These are phyloP conservation scores for Peromyscus eremicus DNA, from an alignment of 2,797 vertebrate species.

Conservation along the genomic window DNA sequence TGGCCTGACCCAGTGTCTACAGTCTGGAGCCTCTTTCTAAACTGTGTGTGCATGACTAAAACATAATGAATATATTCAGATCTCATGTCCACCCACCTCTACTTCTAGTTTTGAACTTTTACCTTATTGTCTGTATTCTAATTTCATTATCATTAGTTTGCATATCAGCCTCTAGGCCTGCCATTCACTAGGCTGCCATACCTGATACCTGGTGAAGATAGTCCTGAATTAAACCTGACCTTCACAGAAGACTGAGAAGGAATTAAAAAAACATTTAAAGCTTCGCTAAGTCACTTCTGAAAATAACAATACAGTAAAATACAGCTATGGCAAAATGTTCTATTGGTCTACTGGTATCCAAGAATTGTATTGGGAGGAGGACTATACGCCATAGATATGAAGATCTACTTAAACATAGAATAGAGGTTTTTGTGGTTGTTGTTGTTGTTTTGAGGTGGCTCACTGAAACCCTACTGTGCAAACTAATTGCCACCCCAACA, in stretches of 20 bases:
- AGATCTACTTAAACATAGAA: not conserved
- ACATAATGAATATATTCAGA: not conserved
- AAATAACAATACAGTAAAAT: not conserved
- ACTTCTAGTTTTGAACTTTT: not conserved
- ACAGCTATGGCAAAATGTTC: not conserved
- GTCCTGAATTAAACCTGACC: not conserved
- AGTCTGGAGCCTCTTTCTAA: not conserved
- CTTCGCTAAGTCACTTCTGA: not conserved
- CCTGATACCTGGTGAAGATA: not conserved
- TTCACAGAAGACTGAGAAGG: not conserved
- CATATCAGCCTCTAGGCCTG: not conserved
- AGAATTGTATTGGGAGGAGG: not conserved
- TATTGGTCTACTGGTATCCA: not conserved
- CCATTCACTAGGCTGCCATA: not conserved
- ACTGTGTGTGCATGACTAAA: not conserved
- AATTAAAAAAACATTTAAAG: not conserved
- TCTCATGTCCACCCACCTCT: not conserved
- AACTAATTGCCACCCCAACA: not conserved
- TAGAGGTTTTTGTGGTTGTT: not conserved
- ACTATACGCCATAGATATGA: not conserved
- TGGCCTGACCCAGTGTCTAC: not conserved
- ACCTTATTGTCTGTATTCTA: not conserved
- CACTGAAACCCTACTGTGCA: not conserved
- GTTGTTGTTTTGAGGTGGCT: not conserved
- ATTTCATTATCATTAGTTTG: not conserved